phyloP scores from a whole-genome alignment of 1,140 invertebrate genomes.

The Drosophila sucinea region DNA sequence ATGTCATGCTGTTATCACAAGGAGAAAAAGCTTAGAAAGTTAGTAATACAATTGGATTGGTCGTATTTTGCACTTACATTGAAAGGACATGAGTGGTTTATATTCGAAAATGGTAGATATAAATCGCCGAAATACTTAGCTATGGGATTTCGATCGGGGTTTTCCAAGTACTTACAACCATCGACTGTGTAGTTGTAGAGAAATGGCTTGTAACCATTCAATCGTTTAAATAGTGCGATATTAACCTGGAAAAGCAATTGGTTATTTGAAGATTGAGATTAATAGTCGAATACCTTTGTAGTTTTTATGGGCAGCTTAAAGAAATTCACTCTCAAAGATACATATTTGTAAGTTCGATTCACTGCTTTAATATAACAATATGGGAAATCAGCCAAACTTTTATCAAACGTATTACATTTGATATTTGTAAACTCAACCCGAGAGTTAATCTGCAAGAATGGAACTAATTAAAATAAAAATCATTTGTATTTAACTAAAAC shows the following conservation, averaged over 20 bases:
- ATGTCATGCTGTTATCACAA: neutral
- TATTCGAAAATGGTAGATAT: neutral
- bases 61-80: neutral
- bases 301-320: neutral
- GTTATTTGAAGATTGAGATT: neutral
- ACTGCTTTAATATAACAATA: conserved; percentile 4
- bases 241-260: neutral
- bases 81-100: neutral
- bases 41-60: too few relatives aligned
- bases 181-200: conserved; percentile 7
- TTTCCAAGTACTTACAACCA: neutral
- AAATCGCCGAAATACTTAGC: neutral
- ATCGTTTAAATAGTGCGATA: neutral
- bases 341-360: conserved; percentile 8
- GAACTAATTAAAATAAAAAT: too few relatives aligned
- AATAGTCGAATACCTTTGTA: neutral
- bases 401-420: neutral
- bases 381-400: neutral
- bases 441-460: too few relatives aligned
- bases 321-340: neutral
- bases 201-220: conserved; percentile 10
- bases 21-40: neutral
- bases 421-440: too few relatives aligned
- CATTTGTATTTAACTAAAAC: too few relatives aligned
- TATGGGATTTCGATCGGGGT: neutral